Evolutionary conservation across 2,113 vertebrate species (phyloP), one percentile per base, ranked within the genome.

Genomic region (Platycercus adscitus): DNA sequence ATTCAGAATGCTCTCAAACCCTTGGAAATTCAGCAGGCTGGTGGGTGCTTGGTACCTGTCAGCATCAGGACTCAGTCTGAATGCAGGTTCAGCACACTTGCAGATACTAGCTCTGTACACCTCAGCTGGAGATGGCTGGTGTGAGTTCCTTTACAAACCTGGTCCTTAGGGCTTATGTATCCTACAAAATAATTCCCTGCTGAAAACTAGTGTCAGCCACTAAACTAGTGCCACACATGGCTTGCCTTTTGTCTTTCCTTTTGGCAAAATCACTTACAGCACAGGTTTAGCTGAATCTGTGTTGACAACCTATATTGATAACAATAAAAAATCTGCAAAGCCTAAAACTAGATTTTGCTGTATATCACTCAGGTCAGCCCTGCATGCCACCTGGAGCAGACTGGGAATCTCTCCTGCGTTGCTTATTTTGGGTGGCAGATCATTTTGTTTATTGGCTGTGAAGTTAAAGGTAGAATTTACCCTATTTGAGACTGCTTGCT

Each of bases 161-260:
- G 13, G 3, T 37, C 63, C 23, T 61, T 24, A 26, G 37, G 73
- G 17, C 10, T 80, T 66, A 8, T 7, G 10, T 33, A 70, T 53
- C 37, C 81, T 80, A 46, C 28, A 61, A 15, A 87, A 86, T 60
- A 56, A 80, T 87, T 53, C 61, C 31, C 31, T 64, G 35, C 13
- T 72, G 47, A 75, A 89, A 91, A 69, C 29, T 23, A 12, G 11
- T 69, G 39, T 89, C 61, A 86, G 72, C 16, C 5, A 5, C 69
- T 87, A 86, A 91, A 56, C 33, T 35, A 20, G 37, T 43, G 33
- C 16, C 60, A 75, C 26, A 53, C 2, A 1, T 17, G 21, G 4
- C 37, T 88, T 77, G 46, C 23, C 25, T 96, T 88, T 95, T 90
- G 28, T 35, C 43, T 84, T 92, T 79, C 61, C 56, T 87, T 78